Evolutionary conservation across 2,113 vertebrate genomes (phyloP), one percentile per base, ranked within the genome.

Genomic region (Fulica atra): DNA sequence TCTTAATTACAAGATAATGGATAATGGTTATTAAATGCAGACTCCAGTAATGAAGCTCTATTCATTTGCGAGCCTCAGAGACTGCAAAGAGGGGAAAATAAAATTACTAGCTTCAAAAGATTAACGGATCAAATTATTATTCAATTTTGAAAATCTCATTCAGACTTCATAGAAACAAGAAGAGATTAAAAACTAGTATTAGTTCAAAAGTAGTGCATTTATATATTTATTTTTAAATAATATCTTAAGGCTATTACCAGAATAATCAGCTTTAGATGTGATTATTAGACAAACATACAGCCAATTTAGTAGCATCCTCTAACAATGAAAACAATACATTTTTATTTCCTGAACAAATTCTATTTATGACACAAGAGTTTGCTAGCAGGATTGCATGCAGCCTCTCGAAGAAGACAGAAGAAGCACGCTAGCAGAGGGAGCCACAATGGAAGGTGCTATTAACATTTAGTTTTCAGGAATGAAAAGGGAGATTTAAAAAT

Each of bases 1-100:
- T 99, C 99, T 99, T 99, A 99, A 99, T 99, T 99, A 99, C 99
- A 98, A 98, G 98, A 99, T 99, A 99, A 99, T 99, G 99, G 99
- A 99, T 99, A 99, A 99, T 98, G 98, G 99, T 99, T 99, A 99
- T 99, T 99, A 99, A 99, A 99, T 98, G 98, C 97, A 98, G 98
- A 98, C 98, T 98, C 98, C 98, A 98, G 98, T 99, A 99, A 99
- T 99, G 99, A 99, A 99, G 99, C 98, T 98, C 99, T 98, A 99
- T 99, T 99, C 99, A 99, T 99, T 99, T 99, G 98, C 86, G 97
- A 98, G 98, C 98, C 97, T 98, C 97, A 97, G 98, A 98, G 98
- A 98, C 98, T 97, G 96, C 96, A 98, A 98, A 98, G 98, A 98
- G 98, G 96, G 98, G 97, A 96, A 98, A 98, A 99, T 98, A 99